These are phyloP conservation scores for Plectrocnemia conspersa DNA, from an alignment of 1,140 invertebrate species.

Conservation along the genomic window DNA sequence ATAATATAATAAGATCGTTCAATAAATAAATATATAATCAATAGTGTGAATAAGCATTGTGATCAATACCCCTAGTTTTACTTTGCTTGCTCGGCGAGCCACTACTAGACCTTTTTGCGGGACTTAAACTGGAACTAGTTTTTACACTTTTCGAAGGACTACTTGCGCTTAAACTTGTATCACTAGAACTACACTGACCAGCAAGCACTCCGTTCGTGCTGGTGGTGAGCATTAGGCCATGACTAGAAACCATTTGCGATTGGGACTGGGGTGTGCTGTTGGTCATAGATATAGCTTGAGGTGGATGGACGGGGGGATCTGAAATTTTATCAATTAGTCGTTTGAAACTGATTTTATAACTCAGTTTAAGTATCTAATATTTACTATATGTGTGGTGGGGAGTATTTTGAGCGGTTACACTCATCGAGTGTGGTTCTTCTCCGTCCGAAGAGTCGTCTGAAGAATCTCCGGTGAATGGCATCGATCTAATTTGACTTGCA, in stretches of 20 bases:
- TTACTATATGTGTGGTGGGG: constrained; percentile 46
- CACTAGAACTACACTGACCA: constrained; percentile 47
- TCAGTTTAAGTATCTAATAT: too few species aligned
- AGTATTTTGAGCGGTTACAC: constrained; percentile 46
- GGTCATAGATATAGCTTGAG: constrained; percentile 43
- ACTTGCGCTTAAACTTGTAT: constrained; percentile 59
- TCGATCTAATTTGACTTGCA: constrained; percentile 90
- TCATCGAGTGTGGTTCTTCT: constrained; percentile 58
- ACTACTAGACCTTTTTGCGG: constrained; percentile 77
- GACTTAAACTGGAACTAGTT: constrained; percentile 76
- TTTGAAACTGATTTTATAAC: too few species aligned
- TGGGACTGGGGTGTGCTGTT: constrained; percentile 38
- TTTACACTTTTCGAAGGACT: constrained; percentile 82
- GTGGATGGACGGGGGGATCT: constrained; percentile 44
- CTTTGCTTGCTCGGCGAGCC: constrained; percentile 75
- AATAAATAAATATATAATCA: neutral
- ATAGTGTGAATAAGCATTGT: neutral
- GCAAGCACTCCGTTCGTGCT: constrained; percentile 40
- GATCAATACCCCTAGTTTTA: constrained; percentile 57
- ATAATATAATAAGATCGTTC: neutral
- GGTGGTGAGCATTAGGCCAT: constrained; percentile 43
- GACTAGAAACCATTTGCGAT: constrained; percentile 42
- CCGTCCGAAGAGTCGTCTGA: constrained; percentile 91
- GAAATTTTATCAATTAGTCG: constrained; percentile 5
- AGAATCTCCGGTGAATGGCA: constrained; percentile 93